Evolutionary conservation across 2,888 invertebrate species (phyloP), one percentile per base, ranked within the genome.

Genomic region (Himalopsyche kuldschensis): DNA sequence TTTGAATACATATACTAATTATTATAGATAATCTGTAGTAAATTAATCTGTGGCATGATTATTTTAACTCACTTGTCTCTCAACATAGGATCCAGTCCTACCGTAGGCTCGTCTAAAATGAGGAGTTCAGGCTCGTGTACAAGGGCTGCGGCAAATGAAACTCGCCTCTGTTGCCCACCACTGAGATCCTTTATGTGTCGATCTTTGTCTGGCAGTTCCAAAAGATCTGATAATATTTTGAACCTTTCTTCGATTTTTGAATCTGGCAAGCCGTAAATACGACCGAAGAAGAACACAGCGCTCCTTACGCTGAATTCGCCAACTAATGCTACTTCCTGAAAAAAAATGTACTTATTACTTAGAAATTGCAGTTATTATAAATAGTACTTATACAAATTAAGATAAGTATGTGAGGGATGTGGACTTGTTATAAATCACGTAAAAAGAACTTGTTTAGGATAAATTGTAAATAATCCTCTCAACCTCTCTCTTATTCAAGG

Each of bases 21-120:
- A 32, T 6, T 32, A 5, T 4, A 32, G 6, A 32, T 32, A 5
- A 6, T 32, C 6, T n/a, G n/a, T 32, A 32, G 47, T 47, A 47
- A 47, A 48, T 0, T 48, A n/a, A 48, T 17, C 17, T 10, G 1
- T 1, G 10, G 35, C 5, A 8, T 35, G 35, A 48, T 48, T 20
- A 20, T 55, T 20, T 20, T 2, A 10, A 78, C 91, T 90, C 89
- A 95, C 96, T 94, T 94, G 89, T 96, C 95, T 89, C 97, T 93
- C 81, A 98, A 90, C 86, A 98, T 93, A 0, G 98, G 98, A 91
- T 98, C 98, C 84, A 98, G 92, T 0, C 98, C 98, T n/a, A 97
- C 98, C 0, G 98, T 98, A 0, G 98, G 98, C 88, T 98, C 98
- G 88, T 98, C 98, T 87, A 98, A 90, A 84, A 98, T 97, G 35